Evolutionary conservation across 2,888 invertebrate genomes (phyloP), one percentile per base, ranked within the genome.

Genomic region (Polymixis lichenea): DNA sequence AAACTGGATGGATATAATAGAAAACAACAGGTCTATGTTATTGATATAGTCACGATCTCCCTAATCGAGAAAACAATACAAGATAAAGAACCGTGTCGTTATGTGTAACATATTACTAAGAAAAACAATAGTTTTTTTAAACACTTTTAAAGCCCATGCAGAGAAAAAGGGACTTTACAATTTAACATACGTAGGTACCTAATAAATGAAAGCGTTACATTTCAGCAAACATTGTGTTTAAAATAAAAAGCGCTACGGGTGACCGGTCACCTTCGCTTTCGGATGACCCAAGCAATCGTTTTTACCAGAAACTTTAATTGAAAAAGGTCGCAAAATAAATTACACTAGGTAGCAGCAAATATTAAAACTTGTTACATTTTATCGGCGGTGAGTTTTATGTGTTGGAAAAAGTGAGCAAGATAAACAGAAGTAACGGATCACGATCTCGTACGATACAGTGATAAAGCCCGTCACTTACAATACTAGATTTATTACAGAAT

Each of bases 241-340:
- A 22, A 71, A 49, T 49, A 49, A 56, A 53, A 72, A 32, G 4
- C 9, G 17, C 28, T 46, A 49, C 61, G 22, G 32, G 17, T 68
- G n/a, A 46, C 17, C 56, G 49, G 43, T 73, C 55, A 60, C n/a
- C 49, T 49, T 61, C 61, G 28, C 19, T 51, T 60, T 11, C 19
- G 56, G 68, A 77, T 82, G 61, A 74, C 11, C 25, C 53, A 60
- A 49, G 72, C 82, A 78, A 87, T 83, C 76, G n/a, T 85, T 86
- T 64, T 22, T 78, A 38, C 66, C 76, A 49, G 73, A 78, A 89
- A 88, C 84, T 90, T 89, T 88, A 89, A 28, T 9, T 43, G 28
- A 87, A 32, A 72, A 71, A 2, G 43, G 15, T 19, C 28, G n/a
- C 25, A 46, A 32, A 53, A 46, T 69, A 11, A 7, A 15, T 38